Evolutionary conservation across 2,113 vertebrate genomes (phyloP).

Genomic region (Alouatta palliata): DNA sequence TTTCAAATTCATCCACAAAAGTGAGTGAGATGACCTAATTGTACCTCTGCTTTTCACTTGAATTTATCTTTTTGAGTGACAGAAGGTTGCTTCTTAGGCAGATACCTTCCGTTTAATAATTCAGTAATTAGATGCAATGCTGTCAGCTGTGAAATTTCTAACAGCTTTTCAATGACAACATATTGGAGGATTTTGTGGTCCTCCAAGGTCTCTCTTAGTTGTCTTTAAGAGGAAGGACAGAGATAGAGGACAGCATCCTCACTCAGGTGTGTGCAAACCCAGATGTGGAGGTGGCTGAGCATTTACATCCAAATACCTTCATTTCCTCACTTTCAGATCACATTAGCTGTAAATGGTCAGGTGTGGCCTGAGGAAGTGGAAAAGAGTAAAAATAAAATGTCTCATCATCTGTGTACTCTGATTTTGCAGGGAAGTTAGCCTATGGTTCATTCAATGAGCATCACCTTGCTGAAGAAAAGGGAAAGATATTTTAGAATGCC

Average conservation of each 20-base stretch:
- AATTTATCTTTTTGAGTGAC: slow-evolving; percentile 68
- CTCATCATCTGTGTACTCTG: background rate
- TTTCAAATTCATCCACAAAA: slow-evolving; percentile 29
- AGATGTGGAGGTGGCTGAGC: slow-evolving; percentile 22
- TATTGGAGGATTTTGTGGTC: slow-evolving; percentile 64
- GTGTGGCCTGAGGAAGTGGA: background rate
- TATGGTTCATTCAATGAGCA: background rate
- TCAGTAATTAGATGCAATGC: slow-evolving; percentile 80
- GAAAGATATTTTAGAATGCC: background rate
- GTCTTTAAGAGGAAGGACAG: slow-evolving; percentile 62
- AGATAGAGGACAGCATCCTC: background rate
- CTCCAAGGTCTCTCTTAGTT: slow-evolving; percentile 61
- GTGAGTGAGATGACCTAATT: slow-evolving; percentile 8
- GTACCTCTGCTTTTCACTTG: slow-evolving; percentile 46
- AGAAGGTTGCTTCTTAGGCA: slow-evolving; percentile 66
- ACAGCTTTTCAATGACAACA: slow-evolving; percentile 77
- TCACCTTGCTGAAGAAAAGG: background rate
- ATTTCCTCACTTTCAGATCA: slow-evolving; percentile 56
- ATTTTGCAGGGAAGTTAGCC: background rate
- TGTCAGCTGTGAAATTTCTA: slow-evolving; percentile 79
- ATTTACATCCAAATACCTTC: background rate
- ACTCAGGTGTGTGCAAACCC: slow-evolving; percentile 41
- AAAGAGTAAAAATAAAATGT: slow-evolving; percentile 50
- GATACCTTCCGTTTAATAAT: slow-evolving; percentile 73
- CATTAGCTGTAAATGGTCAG: background rate